Base-by-base conservation (phyloP, 2,888 invertebrate species). In the Liopterus haemorrhoidalis region DNA sequence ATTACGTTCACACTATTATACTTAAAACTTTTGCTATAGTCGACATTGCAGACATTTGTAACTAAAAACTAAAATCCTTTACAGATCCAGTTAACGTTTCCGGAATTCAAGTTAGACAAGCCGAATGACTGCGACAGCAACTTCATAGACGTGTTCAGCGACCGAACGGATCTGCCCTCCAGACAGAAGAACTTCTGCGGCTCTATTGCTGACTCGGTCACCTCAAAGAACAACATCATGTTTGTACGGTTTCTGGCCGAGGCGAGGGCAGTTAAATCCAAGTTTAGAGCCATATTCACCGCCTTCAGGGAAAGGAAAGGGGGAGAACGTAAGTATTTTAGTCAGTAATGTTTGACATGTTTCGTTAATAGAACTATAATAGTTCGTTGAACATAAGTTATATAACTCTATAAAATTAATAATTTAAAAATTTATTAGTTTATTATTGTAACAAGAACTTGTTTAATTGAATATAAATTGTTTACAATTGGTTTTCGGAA, bases 111-210 rank as follows among this genome's bases (percentile, higher is more conserved):
- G 44, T 69, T 87, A 57, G 75, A 74, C 36, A 79, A 76, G 56
- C 85, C 85, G 16, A 86, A 87, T 66, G 85, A 87, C 61, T 87
- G 86, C 63, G 80, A 81, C 39, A 74, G 73, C 46, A 87, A 87
- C 68, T 85, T 82, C 62, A 73, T 87, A 51, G 82, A 85, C 62
- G 74, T 87, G 49, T 85, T 85, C 64, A 74, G 73, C 4, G 75
- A 77, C 49, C 68, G 71, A 49, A 80, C 81, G 14, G 79, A 82
- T 56, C 70, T 82, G 57, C 71, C 75, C 36, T 70, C 73, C 41
- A 68, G 76, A 62, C 70, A 66, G 42, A 81, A 78, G 53, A 80
- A 81, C 64, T 91, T 87, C 67, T 92, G 92, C 61, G 90, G 91
- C 0, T 88, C 89, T 4, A 82, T 89, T 16, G 87, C 90, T 0